Evolutionary conservation across 2,113 vertebrate genomes (phyloP), one percentile per base, ranked within the genome.

Genomic region (Nestor notabilis): DNA sequence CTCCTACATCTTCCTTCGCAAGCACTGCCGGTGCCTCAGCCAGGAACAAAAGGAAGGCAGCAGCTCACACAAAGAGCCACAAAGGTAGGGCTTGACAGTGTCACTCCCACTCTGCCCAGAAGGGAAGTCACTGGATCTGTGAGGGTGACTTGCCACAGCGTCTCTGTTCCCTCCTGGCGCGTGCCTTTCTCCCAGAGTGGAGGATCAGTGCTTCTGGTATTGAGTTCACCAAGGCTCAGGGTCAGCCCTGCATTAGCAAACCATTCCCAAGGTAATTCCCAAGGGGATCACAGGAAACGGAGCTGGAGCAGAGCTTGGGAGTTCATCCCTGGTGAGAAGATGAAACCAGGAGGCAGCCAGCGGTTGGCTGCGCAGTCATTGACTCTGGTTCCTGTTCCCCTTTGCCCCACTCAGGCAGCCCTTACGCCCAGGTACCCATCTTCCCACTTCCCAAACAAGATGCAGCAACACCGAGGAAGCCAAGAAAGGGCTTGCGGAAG

Each of bases 361-460:
- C 41, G 35, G 74, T 5, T 10, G 13, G 61, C 21, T 13, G 2
- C 13, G 7, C 31, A 16, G 29, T 41, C 44, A 8, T 15, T 91
- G 60, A 88, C 46, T 41, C 29, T 17, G 12, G 29, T 83, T 91
- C 66, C 93, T 49, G 47, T 61, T 80, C 35, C 46, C 41, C n/a
- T 64, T 83, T 79, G 80, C 33, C 37, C 61, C 9, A 9, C 79
- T 92, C 95, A 74, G 93, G 89, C 31, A 97, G 96, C 46, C 96
- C 97, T 13, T 97, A 96, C 7, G 31, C 96, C 46, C 95, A 97
- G 93, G 90, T 95, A 84, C 97, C 96, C 52, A 16, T 97, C 92
- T 97, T 97, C 53, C 97, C 93, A 0, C 44, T 90, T 85, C 95
- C 96, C 75, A 71, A 97, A 33, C 44, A 92, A 93, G 92, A 97